Base-by-base conservation (phyloP, 1,140 invertebrate species). In the Drosophila tropicalis region DNA sequence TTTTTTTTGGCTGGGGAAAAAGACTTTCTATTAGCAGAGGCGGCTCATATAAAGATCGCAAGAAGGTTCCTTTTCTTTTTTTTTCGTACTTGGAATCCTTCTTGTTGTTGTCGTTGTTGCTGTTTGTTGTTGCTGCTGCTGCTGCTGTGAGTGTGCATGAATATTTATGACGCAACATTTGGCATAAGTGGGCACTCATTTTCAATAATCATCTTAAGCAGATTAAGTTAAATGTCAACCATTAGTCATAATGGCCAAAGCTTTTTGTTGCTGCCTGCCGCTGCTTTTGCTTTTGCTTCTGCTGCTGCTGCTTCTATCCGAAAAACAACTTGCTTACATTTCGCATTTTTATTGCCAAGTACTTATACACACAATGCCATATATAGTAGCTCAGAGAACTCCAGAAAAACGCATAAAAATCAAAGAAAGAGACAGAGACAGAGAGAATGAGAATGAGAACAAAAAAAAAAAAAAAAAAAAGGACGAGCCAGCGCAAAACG, bases 151-250 rank as follows among this genome's bases (percentile, higher is more conserved):
- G 76, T 84, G 80, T 89, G 83, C 84, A 89, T 89, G 84, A 89
- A 89, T 89, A 89, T 89, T 89, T 89, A 89, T 89, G 84, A 89
- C 83, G 80, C 81, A 89, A 89, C 84, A 89, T 89, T 89, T 84
- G 84, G 84, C 84, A 81, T 89, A 89, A 89, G 84, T 89, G 84
- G 56, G 81, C 81, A 89, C 84, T 89, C 84, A 89, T 89, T 89
- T 89, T 89, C 84, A 89, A 89, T 89, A 89, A 89, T 89, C 84
- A 89, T 89, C 84, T 89, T 89, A 89, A 89, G 84, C 84, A 89
- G 84, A 89, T 89, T 89, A 89, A 84, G 84, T 84, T 89, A 89
- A 89, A 89, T 89, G 84, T 89, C 84, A 89, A 89, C 85, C 84
- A 89, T 89, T 89, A 89, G 84, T 89, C 84, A 89, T 89, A 89